phyloP scores from a whole-genome alignment of 2,797 vertebrate species.

The Coccyzus lansbergi region DNA sequence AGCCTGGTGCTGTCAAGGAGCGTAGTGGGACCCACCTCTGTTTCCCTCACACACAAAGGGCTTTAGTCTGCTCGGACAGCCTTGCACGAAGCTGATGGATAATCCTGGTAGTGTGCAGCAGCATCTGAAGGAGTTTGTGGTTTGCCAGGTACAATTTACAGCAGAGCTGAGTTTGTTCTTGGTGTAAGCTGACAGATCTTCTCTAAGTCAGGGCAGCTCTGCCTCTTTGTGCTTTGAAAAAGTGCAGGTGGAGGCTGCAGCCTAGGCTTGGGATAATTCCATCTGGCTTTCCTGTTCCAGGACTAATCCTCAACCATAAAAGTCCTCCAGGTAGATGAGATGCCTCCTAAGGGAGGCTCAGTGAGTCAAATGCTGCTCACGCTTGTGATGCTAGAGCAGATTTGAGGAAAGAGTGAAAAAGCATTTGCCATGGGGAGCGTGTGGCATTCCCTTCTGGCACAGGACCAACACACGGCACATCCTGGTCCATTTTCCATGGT shows the following conservation, averaged over 20 bases:
- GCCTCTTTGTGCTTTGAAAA: neutral
- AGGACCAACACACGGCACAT: neutral
- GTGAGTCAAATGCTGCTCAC: neutral
- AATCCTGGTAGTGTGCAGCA: rapidly evolving
- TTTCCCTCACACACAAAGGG: rapidly evolving
- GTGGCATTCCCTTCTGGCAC: neutral
- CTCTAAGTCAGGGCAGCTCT: neutral
- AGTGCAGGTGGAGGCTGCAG: neutral
- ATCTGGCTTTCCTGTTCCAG: neutral
- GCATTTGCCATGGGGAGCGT: neutral
- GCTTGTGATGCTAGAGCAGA: neutral
- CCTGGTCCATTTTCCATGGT: rapidly evolving
- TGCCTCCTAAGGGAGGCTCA: neutral
- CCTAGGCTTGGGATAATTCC: neutral
- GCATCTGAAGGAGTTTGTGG: neutral
- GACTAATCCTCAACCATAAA: neutral
- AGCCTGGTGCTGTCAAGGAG: neutral
- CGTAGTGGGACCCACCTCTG: rapidly evolving
- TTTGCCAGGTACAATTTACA: neutral
- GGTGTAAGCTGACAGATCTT: neutral
- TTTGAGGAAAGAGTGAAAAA: neutral
- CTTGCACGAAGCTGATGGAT: rapidly evolving
- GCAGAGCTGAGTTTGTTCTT: neutral
- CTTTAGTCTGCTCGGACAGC: neutral
- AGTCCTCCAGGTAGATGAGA: neutral